Evolutionary conservation across 2,113 vertebrate species (phyloP), one percentile per base, ranked within the genome.

Genomic region (Limanda limanda): DNA sequence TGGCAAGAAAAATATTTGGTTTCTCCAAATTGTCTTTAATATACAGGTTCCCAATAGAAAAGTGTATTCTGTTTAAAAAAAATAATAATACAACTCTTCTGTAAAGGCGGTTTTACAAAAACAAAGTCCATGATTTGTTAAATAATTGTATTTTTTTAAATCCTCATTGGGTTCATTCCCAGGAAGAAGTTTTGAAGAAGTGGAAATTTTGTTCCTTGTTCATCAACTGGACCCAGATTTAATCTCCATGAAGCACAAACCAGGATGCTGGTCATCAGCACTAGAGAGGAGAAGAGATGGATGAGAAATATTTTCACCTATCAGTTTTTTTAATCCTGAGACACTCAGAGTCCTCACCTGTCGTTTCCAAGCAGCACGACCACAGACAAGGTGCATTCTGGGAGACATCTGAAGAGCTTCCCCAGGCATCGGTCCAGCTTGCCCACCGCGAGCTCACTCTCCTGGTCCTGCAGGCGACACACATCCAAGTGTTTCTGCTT

Each of bases 341-440:
- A 1, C 3, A 17, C 0, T 3, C 0, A 1, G 40, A 15, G 17
- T 66, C 45, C 20, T 94, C 92, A 97, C 96, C 95, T 95, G 52
- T 68, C 88, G 35, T 59, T 47, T 68, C 95, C 96, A 37, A 93
- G 95, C 20, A 98, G 91, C 24, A 98, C 79, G 12, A 97, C 78
- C 3, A 97, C 8, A 0, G 96, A 97, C 70, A 98, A 88, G 2
- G 95, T 95, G 48, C 92, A 88, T 3, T 72, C 84, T 31, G 92
- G 90, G 65, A 98, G 93, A 9, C 87, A 82, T 42, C 81, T 82
- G 64, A 96, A 96, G 45, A 98, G 93, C 76, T 94, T 96, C 66
- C 80, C 82, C 73, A 98, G 88, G 6, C 78, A 91, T 0, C 47
- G 21, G 87, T 97, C 95, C 68, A 97, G 83, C 61, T 86, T 93